phyloP scores from a whole-genome alignment of 2,797 vertebrate genomes.

The Pipistrellus kuhlii region DNA sequence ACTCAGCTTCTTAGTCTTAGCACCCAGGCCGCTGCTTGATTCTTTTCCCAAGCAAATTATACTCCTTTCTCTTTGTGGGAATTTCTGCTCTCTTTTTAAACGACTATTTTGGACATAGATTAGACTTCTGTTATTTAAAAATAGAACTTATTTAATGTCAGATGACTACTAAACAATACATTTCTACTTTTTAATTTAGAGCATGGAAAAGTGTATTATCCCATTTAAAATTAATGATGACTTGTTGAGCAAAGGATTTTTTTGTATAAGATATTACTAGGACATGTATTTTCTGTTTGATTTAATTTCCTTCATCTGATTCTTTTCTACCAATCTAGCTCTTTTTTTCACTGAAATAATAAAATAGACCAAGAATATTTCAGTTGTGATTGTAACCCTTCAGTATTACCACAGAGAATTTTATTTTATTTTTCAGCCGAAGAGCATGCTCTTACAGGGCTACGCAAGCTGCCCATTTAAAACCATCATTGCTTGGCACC shows the following conservation, averaged over 20 bases:
- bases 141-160: conserved; percentile 37
- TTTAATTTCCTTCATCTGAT: conserved; percentile 8
- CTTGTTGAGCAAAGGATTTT: conserved; percentile 53
- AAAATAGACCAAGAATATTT: conserved; percentile 71
- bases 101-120: conserved; percentile 10
- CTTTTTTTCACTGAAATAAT: conserved; percentile 24
- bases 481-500: conserved; percentile 88
- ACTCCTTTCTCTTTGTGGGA: background rate
- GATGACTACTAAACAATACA: background rate
- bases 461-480: conserved; percentile 86
- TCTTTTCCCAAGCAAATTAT: conserved; percentile 4
- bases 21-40: background rate
- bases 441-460: conserved; percentile 79
- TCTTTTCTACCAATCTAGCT: conserved; percentile 1
- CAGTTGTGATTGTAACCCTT: conserved; percentile 66
- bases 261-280: background rate
- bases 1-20: background rate
- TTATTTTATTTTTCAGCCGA: conserved; percentile 74
- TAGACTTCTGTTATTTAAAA: conserved; percentile 13
- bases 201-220: conserved; percentile 4
- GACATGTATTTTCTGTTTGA: background rate
- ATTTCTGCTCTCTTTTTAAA: conserved; percentile 53
- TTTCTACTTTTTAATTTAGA: conserved; percentile 53
- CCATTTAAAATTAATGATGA: background rate
- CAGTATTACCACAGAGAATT: conserved; percentile 73